A percentile compares a stretch with the other conserved stretches of the same genome.
Conservation (phyloP, 2,888 invertebrate genomes). For the Pyrrhosoma nymphula region DNA sequence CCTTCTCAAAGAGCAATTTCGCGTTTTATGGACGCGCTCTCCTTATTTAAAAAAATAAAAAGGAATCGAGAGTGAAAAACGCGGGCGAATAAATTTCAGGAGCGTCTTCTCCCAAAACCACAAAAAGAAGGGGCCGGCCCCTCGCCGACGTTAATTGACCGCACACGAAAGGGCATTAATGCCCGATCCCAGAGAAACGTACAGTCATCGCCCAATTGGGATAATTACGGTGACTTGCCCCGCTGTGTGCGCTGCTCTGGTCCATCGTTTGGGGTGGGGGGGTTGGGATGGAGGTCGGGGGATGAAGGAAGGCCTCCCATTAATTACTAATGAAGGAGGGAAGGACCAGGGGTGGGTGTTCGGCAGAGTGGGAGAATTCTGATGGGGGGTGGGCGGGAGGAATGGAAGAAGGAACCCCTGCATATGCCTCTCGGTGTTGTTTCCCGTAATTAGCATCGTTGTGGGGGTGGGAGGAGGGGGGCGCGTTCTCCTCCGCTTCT, state of each 20-base stretch:
- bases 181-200: constrained; percentile 20
- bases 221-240: constrained; percentile 35
- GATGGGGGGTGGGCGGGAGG: too few species aligned
- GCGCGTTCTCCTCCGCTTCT: not conserved
- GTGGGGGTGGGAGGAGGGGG: not conserved
- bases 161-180: constrained; percentile 28
- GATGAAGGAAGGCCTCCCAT: not conserved
- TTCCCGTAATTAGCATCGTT: constrained; percentile 18
- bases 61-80: not conserved
- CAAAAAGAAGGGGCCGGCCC: not conserved
- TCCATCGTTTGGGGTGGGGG: not conserved
- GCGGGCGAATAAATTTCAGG: constrained; percentile 5
- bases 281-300: too few species aligned
- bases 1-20: not conserved
- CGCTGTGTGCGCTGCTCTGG: not conserved
- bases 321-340: constrained; percentile 39
- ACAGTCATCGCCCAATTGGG: constrained; percentile 39
- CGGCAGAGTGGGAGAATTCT: not conserved
- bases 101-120: too few species aligned
- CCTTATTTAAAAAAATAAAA: not conserved
- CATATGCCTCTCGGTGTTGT: not conserved
- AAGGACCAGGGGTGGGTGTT: not conserved
- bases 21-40: not conserved
- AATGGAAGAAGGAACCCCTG: not conserved
- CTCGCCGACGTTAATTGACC: not conserved